Evolutionary conservation across 2,797 vertebrate species (phyloP).

Genomic region (Gallinago stenura): DNA sequence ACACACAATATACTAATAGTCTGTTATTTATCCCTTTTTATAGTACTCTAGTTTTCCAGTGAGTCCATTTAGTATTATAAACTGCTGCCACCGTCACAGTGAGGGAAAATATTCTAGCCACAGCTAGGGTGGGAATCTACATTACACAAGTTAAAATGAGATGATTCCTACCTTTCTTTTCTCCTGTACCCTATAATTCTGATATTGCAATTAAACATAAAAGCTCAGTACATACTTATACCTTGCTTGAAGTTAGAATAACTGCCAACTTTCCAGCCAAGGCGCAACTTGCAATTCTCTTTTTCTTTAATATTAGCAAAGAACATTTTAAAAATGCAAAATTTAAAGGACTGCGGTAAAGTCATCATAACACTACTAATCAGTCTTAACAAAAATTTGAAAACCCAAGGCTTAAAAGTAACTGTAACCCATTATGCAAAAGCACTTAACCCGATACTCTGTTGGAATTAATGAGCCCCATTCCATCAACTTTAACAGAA

Average conservation of each 20-base stretch:
- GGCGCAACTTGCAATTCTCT: not conserved
- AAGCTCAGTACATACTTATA: not conserved
- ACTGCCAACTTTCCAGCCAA: not conserved
- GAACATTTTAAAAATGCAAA: not conserved
- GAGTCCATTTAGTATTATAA: not conserved
- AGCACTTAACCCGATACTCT: not conserved
- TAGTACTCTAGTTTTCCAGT: not conserved
- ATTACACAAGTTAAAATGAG: not conserved
- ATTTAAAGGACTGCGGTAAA: not conserved
- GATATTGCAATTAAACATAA: not conserved
- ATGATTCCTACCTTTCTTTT: not conserved
- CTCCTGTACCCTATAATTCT: not conserved
- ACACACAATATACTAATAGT: not conserved
- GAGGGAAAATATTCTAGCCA: not conserved
- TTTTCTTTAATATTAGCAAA: not conserved
- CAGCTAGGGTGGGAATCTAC: not conserved
- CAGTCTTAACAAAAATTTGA: not conserved
- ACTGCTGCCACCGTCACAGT: not conserved
- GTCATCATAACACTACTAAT: not conserved
- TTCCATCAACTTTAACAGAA: not conserved
- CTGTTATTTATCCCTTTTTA: not conserved
- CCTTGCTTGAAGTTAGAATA: not conserved
- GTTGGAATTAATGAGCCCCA: not conserved
- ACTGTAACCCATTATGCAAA: not conserved
- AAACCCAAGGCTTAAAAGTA: not conserved